Conservation (phyloP, 2,797 vertebrate genomes). For the Pseudochirops cupreus region DNA sequence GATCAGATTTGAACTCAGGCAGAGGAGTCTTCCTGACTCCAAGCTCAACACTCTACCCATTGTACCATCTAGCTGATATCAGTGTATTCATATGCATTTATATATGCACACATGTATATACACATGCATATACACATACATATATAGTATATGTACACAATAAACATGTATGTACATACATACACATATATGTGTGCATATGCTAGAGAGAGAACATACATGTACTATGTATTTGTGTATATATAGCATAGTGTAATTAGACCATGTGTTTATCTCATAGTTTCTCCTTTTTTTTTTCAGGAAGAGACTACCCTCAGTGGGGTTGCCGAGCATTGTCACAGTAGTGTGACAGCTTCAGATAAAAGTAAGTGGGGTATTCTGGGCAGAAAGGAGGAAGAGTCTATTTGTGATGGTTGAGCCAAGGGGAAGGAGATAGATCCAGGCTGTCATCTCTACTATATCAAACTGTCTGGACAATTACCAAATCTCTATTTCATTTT, state of each 20-base stretch:
- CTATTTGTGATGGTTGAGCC: neutral
- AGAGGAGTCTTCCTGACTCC: neutral
- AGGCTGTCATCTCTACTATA: neutral
- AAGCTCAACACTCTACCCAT: neutral
- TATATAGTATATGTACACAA: no score
- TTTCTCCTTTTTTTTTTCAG: neutral
- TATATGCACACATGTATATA: no score
- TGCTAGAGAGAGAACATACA: neutral
- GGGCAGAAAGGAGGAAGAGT: neutral
- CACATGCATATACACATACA: no score
- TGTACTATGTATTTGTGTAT: neutral
- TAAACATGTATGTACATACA: neutral
- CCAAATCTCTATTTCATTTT: neutral
- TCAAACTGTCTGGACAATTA: neutral
- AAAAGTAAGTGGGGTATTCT: neutral
- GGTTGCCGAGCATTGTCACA: neutral
- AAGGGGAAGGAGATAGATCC: neutral
- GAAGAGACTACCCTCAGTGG: neutral
- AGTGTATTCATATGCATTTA: neutral
- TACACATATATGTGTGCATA: neutral
- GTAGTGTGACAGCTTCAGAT: neutral
- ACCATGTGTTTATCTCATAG: neutral
- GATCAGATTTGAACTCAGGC: neutral
- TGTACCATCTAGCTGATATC: neutral
- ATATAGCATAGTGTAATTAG: neutral